Percentiles rank a stretch among this genome's conserved stretches.
These are phyloP conservation scores for Polyodon spathula DNA, from an alignment of 2,113 vertebrate genomes.

Conservation along the genomic window DNA sequence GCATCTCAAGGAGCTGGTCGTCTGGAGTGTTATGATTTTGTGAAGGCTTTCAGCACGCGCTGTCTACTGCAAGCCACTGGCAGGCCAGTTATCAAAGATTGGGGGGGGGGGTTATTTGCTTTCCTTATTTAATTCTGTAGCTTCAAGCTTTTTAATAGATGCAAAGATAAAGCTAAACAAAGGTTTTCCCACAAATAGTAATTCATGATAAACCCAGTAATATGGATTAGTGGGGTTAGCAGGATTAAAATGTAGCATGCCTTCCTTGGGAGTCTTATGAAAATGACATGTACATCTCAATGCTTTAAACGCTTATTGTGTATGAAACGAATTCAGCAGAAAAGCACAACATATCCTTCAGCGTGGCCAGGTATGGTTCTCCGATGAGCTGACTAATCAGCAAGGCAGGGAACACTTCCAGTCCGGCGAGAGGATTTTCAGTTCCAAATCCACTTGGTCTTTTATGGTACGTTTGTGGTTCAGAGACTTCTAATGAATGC, in stretches of 20 bases:
- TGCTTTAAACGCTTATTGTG: constrained; percentile 9
- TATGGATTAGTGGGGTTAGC: no score
- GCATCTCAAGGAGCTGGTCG: constrained; percentile 34
- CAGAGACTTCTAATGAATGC: not conserved
- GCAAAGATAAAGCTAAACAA: no score
- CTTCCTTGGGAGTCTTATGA: no score
- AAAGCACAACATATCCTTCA: not conserved
- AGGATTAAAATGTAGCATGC: no score
- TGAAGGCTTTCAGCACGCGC: constrained; percentile 15
- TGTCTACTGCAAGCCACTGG: constrained; percentile 51
- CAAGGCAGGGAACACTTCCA: not conserved
- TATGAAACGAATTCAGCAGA: constrained; percentile 7
- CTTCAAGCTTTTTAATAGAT: not conserved
- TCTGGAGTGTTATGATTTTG: constrained; percentile 25
- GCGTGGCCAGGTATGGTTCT: not conserved
- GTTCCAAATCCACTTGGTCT: constrained; percentile 2
- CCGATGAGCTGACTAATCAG: not conserved
- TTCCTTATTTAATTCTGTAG: constrained; percentile 10
- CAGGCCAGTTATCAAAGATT: constrained; percentile 46
- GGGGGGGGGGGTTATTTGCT: constrained; percentile 14
- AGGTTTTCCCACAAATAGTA: no score
- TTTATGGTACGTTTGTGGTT: not conserved
- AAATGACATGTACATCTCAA: not conserved
- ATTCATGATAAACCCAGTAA: no score
- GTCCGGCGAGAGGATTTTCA: not conserved